These are phyloP conservation scores for Octopus bimaculoides DNA, from an alignment of 1,140 invertebrate species.

Conservation along the genomic window DNA sequence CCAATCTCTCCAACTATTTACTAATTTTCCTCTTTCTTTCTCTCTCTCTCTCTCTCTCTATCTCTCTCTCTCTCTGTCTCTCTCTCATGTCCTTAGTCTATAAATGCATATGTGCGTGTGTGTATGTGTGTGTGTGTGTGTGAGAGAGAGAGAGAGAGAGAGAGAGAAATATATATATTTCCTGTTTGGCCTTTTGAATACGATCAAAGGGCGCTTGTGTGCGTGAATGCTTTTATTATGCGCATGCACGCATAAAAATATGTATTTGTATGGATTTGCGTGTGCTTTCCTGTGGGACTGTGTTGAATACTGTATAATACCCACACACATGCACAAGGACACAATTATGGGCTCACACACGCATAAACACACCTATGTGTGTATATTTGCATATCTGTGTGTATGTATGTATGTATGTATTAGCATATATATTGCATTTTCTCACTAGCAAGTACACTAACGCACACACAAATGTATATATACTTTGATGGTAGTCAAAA, in stretches of 20 bases:
- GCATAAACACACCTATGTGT: too few species aligned
- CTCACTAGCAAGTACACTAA: too few species aligned
- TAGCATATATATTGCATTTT: background rate
- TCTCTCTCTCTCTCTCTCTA: constrained; percentile 20
- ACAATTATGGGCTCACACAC: background rate
- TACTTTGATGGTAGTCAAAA: too few species aligned
- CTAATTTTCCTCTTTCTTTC: constrained; percentile 6
- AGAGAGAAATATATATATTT: constrained; percentile 6
- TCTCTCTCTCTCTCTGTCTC: constrained; percentile 22
- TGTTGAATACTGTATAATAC: background rate
- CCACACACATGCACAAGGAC: background rate
- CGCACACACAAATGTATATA: too few species aligned
- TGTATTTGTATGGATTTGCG: too few species aligned
- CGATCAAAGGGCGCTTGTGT: too few species aligned
- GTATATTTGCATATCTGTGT: background rate
- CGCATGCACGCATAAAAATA: too few species aligned
- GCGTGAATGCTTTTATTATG: too few species aligned
- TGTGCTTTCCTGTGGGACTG: too few species aligned
- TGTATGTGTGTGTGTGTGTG: constrained; percentile 21
- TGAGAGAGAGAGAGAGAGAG: background rate
- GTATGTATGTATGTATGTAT: background rate
- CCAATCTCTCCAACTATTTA: too few species aligned
- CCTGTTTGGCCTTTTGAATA: too few species aligned
- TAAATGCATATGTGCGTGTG: background rate
- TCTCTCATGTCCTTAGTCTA: background rate